These are phyloP conservation scores for Channa argus DNA, from an alignment of 2,113 vertebrate species.

Conservation along the genomic window DNA sequence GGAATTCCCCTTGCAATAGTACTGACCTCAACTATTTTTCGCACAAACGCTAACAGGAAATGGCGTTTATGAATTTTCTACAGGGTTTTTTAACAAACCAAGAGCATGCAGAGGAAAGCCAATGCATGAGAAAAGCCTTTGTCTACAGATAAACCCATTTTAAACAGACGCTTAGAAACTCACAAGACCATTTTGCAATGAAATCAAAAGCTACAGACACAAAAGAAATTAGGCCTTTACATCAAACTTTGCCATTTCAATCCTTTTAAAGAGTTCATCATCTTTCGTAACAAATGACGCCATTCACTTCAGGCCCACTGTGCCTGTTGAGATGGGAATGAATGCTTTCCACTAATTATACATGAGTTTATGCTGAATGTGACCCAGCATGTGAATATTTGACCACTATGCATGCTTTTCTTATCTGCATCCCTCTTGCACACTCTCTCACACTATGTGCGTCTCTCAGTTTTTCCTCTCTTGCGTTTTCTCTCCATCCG, in stretches of 20 bases:
- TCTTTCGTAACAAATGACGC: constrained; percentile 67
- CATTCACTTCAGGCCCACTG: constrained; percentile 69
- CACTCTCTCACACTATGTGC: constrained; percentile 44
- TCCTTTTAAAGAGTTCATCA: constrained; percentile 57
- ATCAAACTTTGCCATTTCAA: constrained; percentile 24
- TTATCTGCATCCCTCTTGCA: constrained; percentile 66
- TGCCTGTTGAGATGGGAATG: constrained; percentile 70
- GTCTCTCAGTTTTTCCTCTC: constrained; percentile 44
- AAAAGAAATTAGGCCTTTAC: constrained; percentile 14
- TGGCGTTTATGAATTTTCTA: constrained; percentile 34
- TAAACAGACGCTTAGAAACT: neutral
- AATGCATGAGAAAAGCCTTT: neutral
- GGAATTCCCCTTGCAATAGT: constrained; percentile 68
- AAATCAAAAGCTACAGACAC: constrained; percentile 16
- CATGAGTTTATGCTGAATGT: constrained; percentile 79
- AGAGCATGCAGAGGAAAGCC: neutral
- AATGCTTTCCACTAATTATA: constrained; percentile 78
- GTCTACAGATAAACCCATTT: neutral
- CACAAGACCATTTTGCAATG: neutral
- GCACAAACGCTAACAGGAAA: constrained; percentile 45
- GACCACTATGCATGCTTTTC: constrained; percentile 74
- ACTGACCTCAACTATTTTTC: constrained; percentile 28
- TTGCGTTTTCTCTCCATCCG: constrained; percentile 48
- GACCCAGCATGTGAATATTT: constrained; percentile 81
- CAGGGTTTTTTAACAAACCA: constrained; percentile 18